These are phyloP conservation scores for Hyposoter dolosus DNA, from an alignment of 2,888 invertebrate genomes.

Conservation along the genomic window DNA sequence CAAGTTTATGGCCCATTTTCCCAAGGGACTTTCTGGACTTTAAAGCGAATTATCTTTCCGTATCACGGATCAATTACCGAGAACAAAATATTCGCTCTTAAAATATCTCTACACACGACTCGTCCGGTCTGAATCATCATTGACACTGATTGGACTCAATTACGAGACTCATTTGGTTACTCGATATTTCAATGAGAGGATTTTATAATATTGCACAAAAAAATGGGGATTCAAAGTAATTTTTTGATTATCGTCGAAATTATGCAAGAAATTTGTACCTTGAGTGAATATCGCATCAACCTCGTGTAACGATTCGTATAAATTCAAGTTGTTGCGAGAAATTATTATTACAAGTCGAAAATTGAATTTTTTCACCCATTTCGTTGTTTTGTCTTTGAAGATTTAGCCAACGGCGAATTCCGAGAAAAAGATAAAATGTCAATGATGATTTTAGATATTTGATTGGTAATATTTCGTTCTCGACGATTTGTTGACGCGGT, in stretches of 20 bases:
- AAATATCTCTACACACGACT: not conserved
- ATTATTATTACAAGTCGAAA: not conserved
- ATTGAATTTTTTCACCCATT: not conserved
- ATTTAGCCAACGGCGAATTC: not conserved
- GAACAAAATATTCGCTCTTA: not conserved
- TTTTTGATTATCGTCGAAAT: not conserved
- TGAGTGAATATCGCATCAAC: not conserved
- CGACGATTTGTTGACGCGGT: not conserved
- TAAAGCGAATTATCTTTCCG: conserved; percentile 2
- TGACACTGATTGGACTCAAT: not conserved
- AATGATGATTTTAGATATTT: not conserved
- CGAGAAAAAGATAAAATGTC: not conserved
- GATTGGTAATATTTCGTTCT: not conserved
- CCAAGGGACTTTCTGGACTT: conserved; percentile 14
- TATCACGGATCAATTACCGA: not conserved
- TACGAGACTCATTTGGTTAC: not conserved
- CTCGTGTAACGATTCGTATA: not conserved
- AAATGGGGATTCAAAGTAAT: not conserved
- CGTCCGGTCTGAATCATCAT: not conserved
- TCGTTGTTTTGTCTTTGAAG: not conserved
- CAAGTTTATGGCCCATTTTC: conserved; percentile 29
- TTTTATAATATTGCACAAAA: not conserved
- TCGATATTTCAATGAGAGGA: not conserved
- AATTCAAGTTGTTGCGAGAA: not conserved
- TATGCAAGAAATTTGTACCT: not conserved